Evolutionary conservation across 2,797 vertebrate genomes (phyloP).

Genomic region (Anguilla marmorata): DNA sequence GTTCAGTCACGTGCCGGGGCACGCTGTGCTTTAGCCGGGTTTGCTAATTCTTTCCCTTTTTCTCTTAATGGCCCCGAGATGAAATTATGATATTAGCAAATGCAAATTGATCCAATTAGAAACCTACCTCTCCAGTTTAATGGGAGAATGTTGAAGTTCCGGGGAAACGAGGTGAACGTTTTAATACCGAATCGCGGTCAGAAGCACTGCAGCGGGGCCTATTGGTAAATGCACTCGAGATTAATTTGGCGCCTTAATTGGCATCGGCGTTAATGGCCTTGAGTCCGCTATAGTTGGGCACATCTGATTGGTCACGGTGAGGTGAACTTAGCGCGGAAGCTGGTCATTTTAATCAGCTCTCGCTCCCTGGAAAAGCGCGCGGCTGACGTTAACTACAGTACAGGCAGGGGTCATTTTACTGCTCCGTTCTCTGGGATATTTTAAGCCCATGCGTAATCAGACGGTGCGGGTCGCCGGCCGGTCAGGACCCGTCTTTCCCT

Average conservation of each 20-base stretch:
- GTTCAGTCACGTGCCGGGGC: slow-evolving; percentile 44
- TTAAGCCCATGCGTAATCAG: slow-evolving; percentile 54
- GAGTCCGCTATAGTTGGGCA: slow-evolving; percentile 65
- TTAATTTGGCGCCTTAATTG: slow-evolving; percentile 79
- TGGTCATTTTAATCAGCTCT: slow-evolving; percentile 76
- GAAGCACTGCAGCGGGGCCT: slow-evolving; percentile 72
- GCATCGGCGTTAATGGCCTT: slow-evolving; percentile 73
- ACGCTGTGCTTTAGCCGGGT: slow-evolving; percentile 40
- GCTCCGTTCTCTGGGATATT: slow-evolving; percentile 55
- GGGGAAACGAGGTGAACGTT: slow-evolving; percentile 66
- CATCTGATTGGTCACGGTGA: slow-evolving; percentile 71
- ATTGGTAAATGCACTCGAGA: slow-evolving; percentile 77
- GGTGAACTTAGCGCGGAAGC: slow-evolving; percentile 55
- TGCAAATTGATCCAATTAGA: slow-evolving; percentile 80
- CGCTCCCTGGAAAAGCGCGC: slow-evolving; percentile 59
- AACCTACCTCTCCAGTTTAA: slow-evolving; percentile 72
- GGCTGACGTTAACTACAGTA: slow-evolving; percentile 67
- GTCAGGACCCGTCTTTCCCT: slow-evolving; percentile 28
- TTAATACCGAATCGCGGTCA: slow-evolving; percentile 67
- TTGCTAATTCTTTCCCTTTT: slow-evolving; percentile 33
- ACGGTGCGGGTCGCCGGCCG: slow-evolving; percentile 50
- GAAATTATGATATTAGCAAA: slow-evolving; percentile 82
- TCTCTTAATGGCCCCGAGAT: slow-evolving; percentile 74
- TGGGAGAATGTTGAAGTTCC: slow-evolving; percentile 63
- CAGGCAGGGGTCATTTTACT: slow-evolving; percentile 64